These are phyloP conservation scores for human DNA, from an alignment of 2,113 vertebrate genomes.

Conservation along the genomic window DNA sequence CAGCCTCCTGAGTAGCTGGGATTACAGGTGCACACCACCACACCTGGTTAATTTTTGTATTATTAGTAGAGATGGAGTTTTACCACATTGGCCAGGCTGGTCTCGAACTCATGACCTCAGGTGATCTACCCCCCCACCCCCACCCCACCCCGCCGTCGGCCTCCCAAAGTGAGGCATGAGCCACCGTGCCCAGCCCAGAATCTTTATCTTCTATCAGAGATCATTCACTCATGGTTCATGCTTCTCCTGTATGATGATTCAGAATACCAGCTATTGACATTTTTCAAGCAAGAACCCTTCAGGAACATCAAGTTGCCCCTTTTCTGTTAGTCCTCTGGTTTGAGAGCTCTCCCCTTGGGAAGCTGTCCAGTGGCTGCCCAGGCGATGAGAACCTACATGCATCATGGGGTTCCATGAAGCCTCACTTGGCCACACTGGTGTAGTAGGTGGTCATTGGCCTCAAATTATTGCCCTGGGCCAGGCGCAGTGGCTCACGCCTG, in stretches of 20 bases:
- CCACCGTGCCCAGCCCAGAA: too few species aligned
- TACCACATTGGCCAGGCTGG: too few species aligned
- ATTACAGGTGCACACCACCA: rapidly evolving
- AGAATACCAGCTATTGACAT: background rate
- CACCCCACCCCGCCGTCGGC: too few species aligned
- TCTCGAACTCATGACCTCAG: too few species aligned
- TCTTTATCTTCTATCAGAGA: background rate
- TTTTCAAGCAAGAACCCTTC: background rate
- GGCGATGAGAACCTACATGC: too few species aligned
- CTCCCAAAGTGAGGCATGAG: too few species aligned
- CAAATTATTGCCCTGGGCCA: background rate
- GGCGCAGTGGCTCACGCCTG: too few species aligned
- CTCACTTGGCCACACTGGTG: background rate
- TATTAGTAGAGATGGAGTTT: too few species aligned
- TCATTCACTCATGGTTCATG: too few species aligned
- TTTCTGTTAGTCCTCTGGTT: background rate
- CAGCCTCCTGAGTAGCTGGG: too few species aligned
- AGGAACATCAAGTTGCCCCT: background rate
- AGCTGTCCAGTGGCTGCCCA: background rate
- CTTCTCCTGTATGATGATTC: background rate
- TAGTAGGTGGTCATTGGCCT: background rate
- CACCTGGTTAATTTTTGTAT: too few species aligned
- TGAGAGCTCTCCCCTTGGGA: background rate
- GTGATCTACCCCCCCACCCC: too few species aligned
- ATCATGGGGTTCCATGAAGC: background rate